phyloP scores from a whole-genome alignment of 2,113 vertebrate genomes.

The Strigops habroptila region DNA sequence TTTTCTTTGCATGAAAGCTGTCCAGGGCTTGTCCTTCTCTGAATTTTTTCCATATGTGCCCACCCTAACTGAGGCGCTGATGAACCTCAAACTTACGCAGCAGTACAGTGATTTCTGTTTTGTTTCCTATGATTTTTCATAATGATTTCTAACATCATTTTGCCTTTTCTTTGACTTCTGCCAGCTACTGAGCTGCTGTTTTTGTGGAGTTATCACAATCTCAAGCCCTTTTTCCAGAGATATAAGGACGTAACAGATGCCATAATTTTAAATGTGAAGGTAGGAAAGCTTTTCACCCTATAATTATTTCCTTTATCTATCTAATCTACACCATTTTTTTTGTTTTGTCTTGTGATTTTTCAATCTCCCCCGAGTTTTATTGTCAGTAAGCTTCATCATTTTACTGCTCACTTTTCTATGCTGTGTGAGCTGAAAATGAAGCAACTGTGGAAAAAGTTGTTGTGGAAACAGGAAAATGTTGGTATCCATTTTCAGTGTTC shows the following conservation, averaged over 20 bases:
- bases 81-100: background rate
- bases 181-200: background rate
- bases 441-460: background rate
- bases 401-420: background rate
- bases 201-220: background rate
- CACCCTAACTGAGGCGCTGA: background rate
- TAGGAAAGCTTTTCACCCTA: background rate
- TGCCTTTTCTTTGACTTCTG: background rate
- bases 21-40: background rate
- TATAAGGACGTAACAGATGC: background rate
- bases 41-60: background rate
- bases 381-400: background rate
- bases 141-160: background rate
- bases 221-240: background rate
- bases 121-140: background rate
- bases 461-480: background rate
- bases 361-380: background rate
- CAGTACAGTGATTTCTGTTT: accelerated
- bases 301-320: background rate
- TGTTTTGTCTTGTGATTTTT: background rate
- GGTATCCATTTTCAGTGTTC: background rate
- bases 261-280: background rate
- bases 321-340: background rate
- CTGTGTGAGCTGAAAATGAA: background rate
- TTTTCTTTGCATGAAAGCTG: background rate